phyloP scores from a whole-genome alignment of 2,797 vertebrate species.

The Chaetodon trifasciatus region DNA sequence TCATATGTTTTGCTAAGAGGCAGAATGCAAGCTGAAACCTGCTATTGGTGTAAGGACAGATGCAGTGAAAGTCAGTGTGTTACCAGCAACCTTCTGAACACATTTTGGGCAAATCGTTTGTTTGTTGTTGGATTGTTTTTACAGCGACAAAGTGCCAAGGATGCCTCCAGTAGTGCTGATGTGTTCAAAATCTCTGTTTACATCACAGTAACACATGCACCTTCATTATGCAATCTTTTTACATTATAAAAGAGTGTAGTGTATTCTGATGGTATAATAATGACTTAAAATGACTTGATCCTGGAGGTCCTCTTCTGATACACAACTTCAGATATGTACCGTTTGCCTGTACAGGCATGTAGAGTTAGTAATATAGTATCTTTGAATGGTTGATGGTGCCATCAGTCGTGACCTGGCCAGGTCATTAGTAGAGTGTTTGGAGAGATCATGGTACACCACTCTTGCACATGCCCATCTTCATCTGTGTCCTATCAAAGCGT shows the following conservation, averaged over 20 bases:
- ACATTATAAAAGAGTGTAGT: constrained; percentile 34
- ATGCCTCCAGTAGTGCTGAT: constrained; percentile 15
- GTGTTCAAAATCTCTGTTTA: constrained; percentile 22
- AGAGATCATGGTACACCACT: constrained; percentile 11
- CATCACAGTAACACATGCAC: constrained; percentile 39
- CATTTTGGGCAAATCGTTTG: background rate
- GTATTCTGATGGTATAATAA: constrained; percentile 29
- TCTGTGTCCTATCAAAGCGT: constrained; percentile 16
- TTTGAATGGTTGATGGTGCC: constrained; percentile 11
- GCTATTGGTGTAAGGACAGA: constrained; percentile 30
- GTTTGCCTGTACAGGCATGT: constrained; percentile 28
- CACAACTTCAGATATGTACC: constrained; percentile 32
- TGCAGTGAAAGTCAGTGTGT: constrained; percentile 51
- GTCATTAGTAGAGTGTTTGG: constrained; percentile 21
- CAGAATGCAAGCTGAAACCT: constrained; percentile 43
- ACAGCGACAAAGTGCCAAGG: background rate
- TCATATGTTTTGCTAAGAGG: constrained; percentile 26
- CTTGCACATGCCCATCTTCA: constrained; percentile 34
- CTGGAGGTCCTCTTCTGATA: constrained; percentile 45
- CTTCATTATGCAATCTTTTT: constrained; percentile 32
- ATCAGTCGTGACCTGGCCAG: constrained; percentile 17
- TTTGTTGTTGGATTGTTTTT: background rate
- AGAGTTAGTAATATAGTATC: background rate
- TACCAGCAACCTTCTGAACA: constrained; percentile 18
- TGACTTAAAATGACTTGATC: constrained; percentile 51